Base-by-base conservation (phyloP, 2,888 invertebrate species). In the Drosophila prolongata region DNA sequence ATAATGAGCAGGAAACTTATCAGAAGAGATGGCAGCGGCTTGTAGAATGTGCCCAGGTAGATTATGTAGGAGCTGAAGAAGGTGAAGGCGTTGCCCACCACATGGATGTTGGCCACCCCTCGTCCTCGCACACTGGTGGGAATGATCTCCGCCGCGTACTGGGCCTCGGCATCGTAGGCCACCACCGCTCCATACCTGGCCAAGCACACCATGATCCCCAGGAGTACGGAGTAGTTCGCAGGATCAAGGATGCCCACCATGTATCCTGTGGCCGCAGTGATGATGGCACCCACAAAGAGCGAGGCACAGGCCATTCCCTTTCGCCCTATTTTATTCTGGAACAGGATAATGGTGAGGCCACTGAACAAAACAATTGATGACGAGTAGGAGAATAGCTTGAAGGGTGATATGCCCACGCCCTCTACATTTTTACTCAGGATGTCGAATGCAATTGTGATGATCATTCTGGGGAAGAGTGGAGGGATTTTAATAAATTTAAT, bases 111-210 rank as follows among this genome's bases (percentile, higher is more conserved):
- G 10, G 94, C 93, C 16, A 95, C 93, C 34, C 94, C 95, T 69
- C 94, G 94, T 0, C 94, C 95, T 27, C 95, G 91, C 0, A 95
- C 93, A 65, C 93, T 94, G 0, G 94, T 94, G 8, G 95, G 95
- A 54, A 95, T 93, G 19, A 95, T 90, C 89, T 95, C 95, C 1
- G 94, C 94, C 1, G 94, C 94, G 80, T 95, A 95, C 85, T 95
- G 95, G 3, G 94, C 93, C 43, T 94, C 94, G 3, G 94, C 94
- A 90, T 94, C 94, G 84, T 94, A 95, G 27, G 94, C 94, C 1
- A 94, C 93, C 27, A 93, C 94, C 24, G 94, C 93, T 13, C 93
- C 93, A 52, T 94, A 93, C 37, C 95, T 91, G 2, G 94, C 93
- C 58, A 94, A 83, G 42, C 94, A 91, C 4, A 93, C 93, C 82